Conservation (phyloP, 2,113 vertebrate genomes). For the Odocoileus hemionus region DNA sequence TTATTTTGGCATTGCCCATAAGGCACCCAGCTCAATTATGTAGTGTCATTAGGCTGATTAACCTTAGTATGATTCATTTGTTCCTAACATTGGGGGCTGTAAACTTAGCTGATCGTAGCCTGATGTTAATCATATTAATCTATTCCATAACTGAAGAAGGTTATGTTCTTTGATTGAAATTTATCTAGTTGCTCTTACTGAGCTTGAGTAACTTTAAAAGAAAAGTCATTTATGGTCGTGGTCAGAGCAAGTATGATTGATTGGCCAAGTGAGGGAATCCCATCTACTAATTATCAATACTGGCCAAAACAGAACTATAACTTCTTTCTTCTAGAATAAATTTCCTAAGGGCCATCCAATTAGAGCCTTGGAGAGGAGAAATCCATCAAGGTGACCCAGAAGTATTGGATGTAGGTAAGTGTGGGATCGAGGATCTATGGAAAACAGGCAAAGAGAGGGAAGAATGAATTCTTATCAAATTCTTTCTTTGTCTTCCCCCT, state of each 20-base stretch:
- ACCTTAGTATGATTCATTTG: neutral
- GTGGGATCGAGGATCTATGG: neutral
- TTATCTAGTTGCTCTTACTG: neutral
- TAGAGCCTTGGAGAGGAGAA: neutral
- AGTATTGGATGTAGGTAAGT: neutral
- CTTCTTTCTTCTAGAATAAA: neutral
- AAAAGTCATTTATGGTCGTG: neutral
- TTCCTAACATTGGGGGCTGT: neutral
- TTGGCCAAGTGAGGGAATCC: neutral
- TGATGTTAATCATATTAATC: neutral
- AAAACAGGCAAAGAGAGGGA: neutral
- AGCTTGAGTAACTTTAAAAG: neutral
- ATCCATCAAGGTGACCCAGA: neutral
- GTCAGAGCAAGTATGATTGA: neutral
- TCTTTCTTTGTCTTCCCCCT: neutral
- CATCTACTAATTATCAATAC: neutral
- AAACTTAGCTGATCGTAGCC: neutral
- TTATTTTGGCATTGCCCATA: neutral
- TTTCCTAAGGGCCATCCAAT: neutral
- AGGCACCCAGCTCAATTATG: neutral
- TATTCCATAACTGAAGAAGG: neutral
- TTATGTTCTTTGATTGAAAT: neutral
- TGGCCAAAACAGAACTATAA: neutral
- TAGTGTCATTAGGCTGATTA: neutral
- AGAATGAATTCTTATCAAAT: neutral